Evolutionary conservation across 2,888 invertebrate genomes (phyloP).

Genomic region (Yponomeuta malinellus): DNA sequence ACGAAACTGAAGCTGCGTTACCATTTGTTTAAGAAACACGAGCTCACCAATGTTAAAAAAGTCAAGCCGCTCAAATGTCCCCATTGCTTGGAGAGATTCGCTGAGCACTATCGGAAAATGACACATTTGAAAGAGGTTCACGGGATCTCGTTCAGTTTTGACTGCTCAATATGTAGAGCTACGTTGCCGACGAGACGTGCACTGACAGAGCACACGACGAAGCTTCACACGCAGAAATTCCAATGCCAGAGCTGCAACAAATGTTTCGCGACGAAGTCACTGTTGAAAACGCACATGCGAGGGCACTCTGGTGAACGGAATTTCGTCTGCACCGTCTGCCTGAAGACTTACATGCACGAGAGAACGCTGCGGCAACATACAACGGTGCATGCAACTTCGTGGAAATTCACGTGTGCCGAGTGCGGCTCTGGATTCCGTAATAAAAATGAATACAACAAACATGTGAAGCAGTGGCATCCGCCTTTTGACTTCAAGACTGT

Average conservation of each 20-base stretch:
- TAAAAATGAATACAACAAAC: constrained; percentile 55
- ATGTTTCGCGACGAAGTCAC: constrained; percentile 56
- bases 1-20: constrained; percentile 60
- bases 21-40: constrained; percentile 59
- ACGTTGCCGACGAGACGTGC: constrained; percentile 54
- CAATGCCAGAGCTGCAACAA: constrained; percentile 61
- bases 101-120: constrained; percentile 65
- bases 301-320: constrained; percentile 63
- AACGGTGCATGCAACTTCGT: constrained; percentile 52
- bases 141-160: constrained; percentile 57
- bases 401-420: constrained; percentile 53
- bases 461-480: constrained; percentile 64
- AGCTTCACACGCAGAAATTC: constrained; percentile 56
- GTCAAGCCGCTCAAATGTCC: constrained; percentile 62
- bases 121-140: constrained; percentile 59
- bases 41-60: constrained; percentile 50
- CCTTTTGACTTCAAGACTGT: constrained; percentile 54
- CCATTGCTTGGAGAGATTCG: constrained; percentile 60
- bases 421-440: constrained; percentile 57
- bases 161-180: constrained; percentile 52
- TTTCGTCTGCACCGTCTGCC: constrained; percentile 55
- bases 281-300: constrained; percentile 57
- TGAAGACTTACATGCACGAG: constrained; percentile 64
- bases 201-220: constrained; percentile 61
- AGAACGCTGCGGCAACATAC: constrained; percentile 61